phyloP scores from a whole-genome alignment of 2,113 vertebrate genomes.

The Bostrychus sinensis region DNA sequence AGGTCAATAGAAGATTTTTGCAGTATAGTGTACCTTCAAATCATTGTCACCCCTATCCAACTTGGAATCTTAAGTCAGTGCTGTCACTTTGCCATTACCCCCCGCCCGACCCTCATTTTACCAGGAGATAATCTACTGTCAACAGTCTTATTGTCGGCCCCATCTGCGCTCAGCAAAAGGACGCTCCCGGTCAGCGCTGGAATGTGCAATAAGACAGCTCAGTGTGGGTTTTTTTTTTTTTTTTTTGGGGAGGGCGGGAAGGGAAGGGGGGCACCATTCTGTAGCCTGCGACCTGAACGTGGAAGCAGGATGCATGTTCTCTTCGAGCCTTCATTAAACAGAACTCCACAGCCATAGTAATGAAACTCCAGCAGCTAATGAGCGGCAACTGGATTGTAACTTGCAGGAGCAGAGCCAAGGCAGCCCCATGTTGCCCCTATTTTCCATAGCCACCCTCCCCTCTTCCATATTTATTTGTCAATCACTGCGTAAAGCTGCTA shows the following conservation, averaged over 20 bases:
- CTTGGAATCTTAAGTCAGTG: constrained; percentile 25
- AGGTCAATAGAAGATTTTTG: neutral
- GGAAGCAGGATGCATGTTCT: constrained; percentile 68
- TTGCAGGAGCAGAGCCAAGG: constrained; percentile 51
- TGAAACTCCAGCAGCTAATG: constrained; percentile 77
- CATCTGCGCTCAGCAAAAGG: constrained; percentile 20
- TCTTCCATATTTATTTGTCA: constrained; percentile 49
- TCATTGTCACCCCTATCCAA: constrained; percentile 15
- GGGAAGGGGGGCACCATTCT: constrained; percentile 56
- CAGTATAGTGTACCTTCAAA: neutral
- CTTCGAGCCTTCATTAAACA: constrained; percentile 72
- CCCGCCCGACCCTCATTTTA: constrained; percentile 14
- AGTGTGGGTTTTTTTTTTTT: too few species aligned
- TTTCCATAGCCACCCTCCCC: constrained; percentile 17
- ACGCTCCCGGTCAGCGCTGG: constrained; percentile 32
- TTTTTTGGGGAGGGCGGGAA: constrained; percentile 48
- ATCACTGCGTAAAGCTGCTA: constrained; percentile 43
- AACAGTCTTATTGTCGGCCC: constrained; percentile 18
- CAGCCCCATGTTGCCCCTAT: constrained; percentile 27
- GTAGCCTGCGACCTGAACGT: constrained; percentile 52
- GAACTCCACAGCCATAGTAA: constrained; percentile 59
- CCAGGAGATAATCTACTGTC: constrained; percentile 14
- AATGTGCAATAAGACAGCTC: constrained; percentile 43
- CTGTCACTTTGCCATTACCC: constrained; percentile 1
- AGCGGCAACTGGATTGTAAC: constrained; percentile 72